phyloP scores from a whole-genome alignment of 2,797 vertebrate genomes.

The Mormyrops boulengeri region DNA sequence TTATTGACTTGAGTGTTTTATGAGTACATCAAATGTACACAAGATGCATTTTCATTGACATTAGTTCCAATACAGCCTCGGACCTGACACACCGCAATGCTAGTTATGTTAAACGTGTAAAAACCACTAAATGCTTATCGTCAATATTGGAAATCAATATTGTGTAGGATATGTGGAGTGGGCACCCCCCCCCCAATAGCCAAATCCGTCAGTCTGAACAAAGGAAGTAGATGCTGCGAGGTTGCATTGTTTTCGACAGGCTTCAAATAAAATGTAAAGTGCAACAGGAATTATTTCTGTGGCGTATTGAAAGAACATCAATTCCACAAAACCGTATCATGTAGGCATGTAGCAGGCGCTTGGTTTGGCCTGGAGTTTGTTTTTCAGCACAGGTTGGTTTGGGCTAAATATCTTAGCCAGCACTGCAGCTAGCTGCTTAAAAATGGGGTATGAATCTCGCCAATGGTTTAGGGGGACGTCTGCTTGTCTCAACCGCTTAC shows the following conservation, averaged over 20 bases:
- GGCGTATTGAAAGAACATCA: neutral
- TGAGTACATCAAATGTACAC: neutral
- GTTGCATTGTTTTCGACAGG: neutral
- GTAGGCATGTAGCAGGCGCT: neutral
- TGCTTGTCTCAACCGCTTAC: constrained; percentile 52
- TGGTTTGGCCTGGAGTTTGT: neutral
- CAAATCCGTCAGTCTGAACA: neutral
- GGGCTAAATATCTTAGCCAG: neutral
- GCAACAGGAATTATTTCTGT: neutral
- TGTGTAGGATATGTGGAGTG: neutral
- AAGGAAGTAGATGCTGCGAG: neutral
- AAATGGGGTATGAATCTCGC: neutral
- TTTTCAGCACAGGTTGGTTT: neutral
- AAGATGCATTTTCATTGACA: neutral
- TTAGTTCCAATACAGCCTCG: neutral
- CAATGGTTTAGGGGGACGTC: neutral
- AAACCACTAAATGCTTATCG: neutral
- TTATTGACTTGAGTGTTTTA: neutral
- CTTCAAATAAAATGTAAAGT: neutral
- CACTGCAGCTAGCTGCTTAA: neutral
- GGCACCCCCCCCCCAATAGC: neutral
- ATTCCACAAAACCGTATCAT: neutral
- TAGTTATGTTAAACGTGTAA: neutral
- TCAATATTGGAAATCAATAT: neutral
- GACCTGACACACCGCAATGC: neutral